Base-by-base conservation (phyloP, 2,113 vertebrate species). In the Pseudorhombus dupliciocellatus region DNA sequence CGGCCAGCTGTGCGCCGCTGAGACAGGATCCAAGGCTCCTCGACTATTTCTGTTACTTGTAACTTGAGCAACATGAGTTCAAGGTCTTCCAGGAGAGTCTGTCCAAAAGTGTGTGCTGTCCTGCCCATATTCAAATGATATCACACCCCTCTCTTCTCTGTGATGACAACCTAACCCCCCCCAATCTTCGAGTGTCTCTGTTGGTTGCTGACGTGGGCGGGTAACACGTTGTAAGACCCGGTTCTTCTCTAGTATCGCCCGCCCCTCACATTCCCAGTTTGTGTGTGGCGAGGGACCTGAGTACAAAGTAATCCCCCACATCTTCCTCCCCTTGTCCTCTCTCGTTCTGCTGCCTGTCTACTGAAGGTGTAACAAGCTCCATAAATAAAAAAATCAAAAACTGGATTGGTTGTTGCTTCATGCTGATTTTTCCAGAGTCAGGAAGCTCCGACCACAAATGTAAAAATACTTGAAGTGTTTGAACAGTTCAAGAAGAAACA, bases 401-500 rank as follows among this genome's bases (percentile, higher is more conserved):
- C 20, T 25, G 18, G 22, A 37, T 11, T 8, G n/a, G 8, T 0
- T 52, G 42, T 4, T 26, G 30, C 28, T 67, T 62, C 46, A 50
- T 2, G 18, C 46, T 15, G 53, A 55, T 24, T 21, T 18, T 26
- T 53, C 24, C 44, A 46, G 12, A 16, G 42, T 56, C 63, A 61
- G 8, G 37, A 40, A 5, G 10, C 42, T 66, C 44, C 34, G n/a
- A 61, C 26, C 20, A 40, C 25, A 50, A 62, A 71, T 63, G 24
- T 60, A 59, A 46, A 56, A 80, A 65, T 57, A 46, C 2, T 3
- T 7, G 26, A 64, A 60, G 59, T 64, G 34, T 74, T 69, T 62
- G 52, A 20, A 24, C 70, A 66, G 59, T 69, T 81, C 24, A 79
- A 73, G 51, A 1, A 54, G 25, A 68, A 62, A 57, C 5, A 34